Conservation (phyloP, 2,797 vertebrate species). For the Coregonus ussuriensis region DNA sequence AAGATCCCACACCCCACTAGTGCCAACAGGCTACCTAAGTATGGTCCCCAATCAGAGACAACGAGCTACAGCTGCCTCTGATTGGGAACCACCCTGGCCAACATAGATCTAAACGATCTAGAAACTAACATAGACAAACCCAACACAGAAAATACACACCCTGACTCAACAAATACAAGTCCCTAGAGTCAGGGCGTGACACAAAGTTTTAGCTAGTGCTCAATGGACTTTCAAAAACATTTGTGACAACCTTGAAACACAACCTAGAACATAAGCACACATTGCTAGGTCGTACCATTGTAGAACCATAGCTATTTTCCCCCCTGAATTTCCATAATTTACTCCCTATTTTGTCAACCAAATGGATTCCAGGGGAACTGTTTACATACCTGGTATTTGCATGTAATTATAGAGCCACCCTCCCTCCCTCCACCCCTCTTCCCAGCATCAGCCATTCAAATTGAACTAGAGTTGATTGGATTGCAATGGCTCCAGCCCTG, state of each 20-base stretch:
- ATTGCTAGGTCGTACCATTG: background rate
- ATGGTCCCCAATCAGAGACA: too few relatives aligned
- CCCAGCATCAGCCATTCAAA: conserved; percentile 43
- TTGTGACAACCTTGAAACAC: background rate
- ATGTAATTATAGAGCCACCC: conserved; percentile 8
- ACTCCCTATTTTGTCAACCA: background rate
- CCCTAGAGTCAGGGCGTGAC: too few relatives aligned
- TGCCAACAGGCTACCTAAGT: too few relatives aligned
- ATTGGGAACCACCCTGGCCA: too few relatives aligned
- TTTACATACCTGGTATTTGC: conserved; percentile 12
- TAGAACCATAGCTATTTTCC: background rate
- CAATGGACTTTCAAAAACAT: background rate
- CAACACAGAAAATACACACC: too few relatives aligned
- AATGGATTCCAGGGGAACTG: conserved; percentile 16
- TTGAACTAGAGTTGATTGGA: conserved; percentile 63
- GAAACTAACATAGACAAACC: too few relatives aligned
- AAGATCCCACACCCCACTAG: too few relatives aligned
- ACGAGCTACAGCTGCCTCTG: too few relatives aligned
- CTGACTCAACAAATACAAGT: too few relatives aligned
- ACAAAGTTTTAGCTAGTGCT: background rate
- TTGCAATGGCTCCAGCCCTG: conserved; percentile 49
- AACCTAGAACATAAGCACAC: background rate
- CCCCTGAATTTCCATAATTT: background rate
- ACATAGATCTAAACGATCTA: too few relatives aligned
- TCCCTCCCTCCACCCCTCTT: conserved; percentile 8